phyloP scores from a whole-genome alignment of 92 coral and sea anemone species.

The Nematostella vectensis region DNA sequence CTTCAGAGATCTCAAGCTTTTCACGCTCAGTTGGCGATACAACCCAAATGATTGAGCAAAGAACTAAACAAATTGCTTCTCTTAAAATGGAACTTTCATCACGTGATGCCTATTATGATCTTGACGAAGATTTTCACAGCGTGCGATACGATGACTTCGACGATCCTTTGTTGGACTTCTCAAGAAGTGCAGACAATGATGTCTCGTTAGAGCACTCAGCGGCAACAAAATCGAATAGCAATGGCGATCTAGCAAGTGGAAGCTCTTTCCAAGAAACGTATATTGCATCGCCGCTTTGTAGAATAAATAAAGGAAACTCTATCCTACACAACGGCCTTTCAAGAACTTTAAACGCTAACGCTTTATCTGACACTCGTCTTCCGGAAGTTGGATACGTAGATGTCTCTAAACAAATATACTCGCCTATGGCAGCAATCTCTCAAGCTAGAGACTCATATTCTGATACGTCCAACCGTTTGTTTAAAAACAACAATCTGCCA shows the following conservation, averaged over 20 bases:
- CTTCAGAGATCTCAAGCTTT: slow-evolving; percentile 33
- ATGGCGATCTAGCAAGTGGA: no score
- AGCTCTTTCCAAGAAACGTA: no score
- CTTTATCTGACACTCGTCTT: neutral
- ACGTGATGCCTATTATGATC: slow-evolving; percentile 29
- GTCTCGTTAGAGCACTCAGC: no score
- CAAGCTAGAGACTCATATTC: no score
- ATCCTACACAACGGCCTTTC: no score
- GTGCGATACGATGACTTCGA: slow-evolving; percentile 11
- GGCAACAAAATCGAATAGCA: no score
- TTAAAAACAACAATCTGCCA: no score
- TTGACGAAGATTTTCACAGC: slow-evolving; percentile 45
- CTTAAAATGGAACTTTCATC: slow-evolving; percentile 28
- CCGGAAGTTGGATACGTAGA: slow-evolving; percentile 8
- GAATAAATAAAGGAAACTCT: no score
- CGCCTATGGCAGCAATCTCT: no score
- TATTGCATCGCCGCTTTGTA: no score
- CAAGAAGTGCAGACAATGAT: neutral
- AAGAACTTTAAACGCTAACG: no score
- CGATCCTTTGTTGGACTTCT: slow-evolving; percentile 5
- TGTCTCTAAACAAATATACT: neutral
- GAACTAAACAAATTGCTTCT: slow-evolving; percentile 14
- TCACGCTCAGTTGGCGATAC: slow-evolving; percentile 41
- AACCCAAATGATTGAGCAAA: slow-evolving; percentile 20
- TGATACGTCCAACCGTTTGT: no score